phyloP scores from a whole-genome alignment of 2,888 invertebrate species.

The Cacoxenus indagator region DNA sequence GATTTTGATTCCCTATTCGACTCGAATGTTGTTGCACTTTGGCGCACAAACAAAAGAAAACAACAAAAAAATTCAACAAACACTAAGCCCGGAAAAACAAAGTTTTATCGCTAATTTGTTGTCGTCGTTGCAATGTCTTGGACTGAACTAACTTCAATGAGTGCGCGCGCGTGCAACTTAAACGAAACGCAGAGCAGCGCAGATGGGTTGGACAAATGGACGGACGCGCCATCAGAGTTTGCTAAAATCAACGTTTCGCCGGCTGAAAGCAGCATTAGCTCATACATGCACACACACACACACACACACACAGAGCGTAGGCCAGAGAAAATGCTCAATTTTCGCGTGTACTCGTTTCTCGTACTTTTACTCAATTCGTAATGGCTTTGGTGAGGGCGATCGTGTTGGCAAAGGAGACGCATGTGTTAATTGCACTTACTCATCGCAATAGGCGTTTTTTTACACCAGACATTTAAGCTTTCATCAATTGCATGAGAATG shows the following conservation, averaged over 20 bases:
- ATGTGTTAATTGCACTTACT: conserved; percentile 20
- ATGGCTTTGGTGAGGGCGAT: neutral
- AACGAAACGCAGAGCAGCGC: conserved; percentile 20
- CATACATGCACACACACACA: conserved; percentile 32
- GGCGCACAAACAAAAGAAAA: neutral
- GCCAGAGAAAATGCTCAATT: neutral
- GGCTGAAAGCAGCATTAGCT: neutral
- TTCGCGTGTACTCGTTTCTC: neutral
- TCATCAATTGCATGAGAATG: neutral
- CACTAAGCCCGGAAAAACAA: neutral
- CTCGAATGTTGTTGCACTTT: neutral
- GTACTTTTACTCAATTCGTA: neutral
- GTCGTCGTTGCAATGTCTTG: conserved; percentile 31
- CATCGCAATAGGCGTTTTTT: conserved; percentile 5
- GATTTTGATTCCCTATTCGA: too few relatives aligned
- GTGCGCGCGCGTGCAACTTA: conserved; percentile 28
- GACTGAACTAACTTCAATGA: conserved; percentile 36
- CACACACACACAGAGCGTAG: conserved; percentile 22
- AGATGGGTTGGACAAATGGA: neutral
- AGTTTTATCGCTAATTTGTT: neutral
- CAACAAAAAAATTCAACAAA: neutral
- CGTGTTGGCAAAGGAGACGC: neutral
- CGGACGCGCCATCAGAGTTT: neutral
- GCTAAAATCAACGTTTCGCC: neutral
- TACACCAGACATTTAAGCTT: neutral